These are phyloP conservation scores for Lydus trimaculatus DNA, from an alignment of 2,888 invertebrate species.

Conservation along the genomic window DNA sequence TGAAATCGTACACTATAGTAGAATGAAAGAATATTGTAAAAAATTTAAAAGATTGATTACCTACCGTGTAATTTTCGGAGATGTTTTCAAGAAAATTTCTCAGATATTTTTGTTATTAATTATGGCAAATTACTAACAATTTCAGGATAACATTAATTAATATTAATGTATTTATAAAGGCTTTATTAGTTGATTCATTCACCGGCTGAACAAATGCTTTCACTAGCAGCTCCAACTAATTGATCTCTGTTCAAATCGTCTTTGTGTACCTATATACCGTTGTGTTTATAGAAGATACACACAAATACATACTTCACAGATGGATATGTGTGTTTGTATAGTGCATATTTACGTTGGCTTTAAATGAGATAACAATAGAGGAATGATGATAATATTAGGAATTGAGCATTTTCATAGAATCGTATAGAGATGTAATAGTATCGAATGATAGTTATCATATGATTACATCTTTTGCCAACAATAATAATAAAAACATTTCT, in stretches of 20 bases:
- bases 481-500: too few species aligned
- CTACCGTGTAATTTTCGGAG: neutral
- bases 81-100: neutral
- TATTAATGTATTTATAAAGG: neutral
- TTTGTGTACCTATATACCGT: constrained; percentile 1
- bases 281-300: neutral
- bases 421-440: neutral
- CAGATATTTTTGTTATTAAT: neutral
- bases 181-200: neutral
- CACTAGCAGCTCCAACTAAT: neutral
- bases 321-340: neutral
- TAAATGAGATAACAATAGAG: neutral
- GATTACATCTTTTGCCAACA: too few species aligned
- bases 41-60: neutral
- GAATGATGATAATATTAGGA: neutral
- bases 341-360: neutral
- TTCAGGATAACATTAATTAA: neutral
- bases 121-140: neutral
- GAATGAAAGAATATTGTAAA: constrained; percentile 10
- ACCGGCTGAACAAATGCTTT: constrained; percentile 1
- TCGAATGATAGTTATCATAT: too few species aligned
- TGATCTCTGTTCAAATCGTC: constrained; percentile 10
- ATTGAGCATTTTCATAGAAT: neutral
- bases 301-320: neutral
- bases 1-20: too few species aligned